Base-by-base conservation (phyloP, 2,113 vertebrate species). In the Psilopogon haemacephalus region DNA sequence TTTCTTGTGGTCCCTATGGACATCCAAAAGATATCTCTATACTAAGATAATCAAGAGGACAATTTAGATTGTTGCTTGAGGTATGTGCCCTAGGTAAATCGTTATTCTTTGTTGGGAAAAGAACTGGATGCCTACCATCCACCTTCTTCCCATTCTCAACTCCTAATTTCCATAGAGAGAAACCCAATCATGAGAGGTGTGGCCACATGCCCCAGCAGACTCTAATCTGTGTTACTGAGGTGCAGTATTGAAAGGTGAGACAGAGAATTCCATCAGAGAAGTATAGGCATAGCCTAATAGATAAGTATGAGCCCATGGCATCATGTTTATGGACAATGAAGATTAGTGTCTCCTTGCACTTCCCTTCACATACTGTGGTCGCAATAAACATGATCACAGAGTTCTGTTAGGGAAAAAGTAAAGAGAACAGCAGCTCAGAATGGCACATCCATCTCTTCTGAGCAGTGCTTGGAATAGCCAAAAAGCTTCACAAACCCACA, bases 81-180 rank as follows among this genome's bases (percentile, higher is more conserved):
- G 11, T 55, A 48, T 30, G 38, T 56, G 17, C 26, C 27, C 33
- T 78, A 19, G 5, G 23, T 19, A 5, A 14, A 35, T 52, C 7
- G 1, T 67, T n/a, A 44, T 2, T 52, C 8, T 11, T 12, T 28
- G 6, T 0, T 55, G 59, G 12, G 13, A 60, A 23, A 72, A 86
- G 38, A 81, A 64, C 5, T 38, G 15, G 30, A 19, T 72, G 12
- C 20, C 69, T 75, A 69, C 6, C 12, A 68, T 20, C 9, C 3
- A 3, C n/a, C 46, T 14, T 56, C 58, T 82, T 75, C 15, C 28
- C 30, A 4, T 13, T 78, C 20, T 35, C 33, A 60, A 69, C 62
- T 65, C 21, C 40, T 76, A 6, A 14, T 78, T 89, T 88, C 60
- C 14, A 8, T 0, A 28, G 20, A 18, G 23, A 84, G 28, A 86